Conservation (phyloP, 2,113 vertebrate species). For the Lonchura striata region DNA sequence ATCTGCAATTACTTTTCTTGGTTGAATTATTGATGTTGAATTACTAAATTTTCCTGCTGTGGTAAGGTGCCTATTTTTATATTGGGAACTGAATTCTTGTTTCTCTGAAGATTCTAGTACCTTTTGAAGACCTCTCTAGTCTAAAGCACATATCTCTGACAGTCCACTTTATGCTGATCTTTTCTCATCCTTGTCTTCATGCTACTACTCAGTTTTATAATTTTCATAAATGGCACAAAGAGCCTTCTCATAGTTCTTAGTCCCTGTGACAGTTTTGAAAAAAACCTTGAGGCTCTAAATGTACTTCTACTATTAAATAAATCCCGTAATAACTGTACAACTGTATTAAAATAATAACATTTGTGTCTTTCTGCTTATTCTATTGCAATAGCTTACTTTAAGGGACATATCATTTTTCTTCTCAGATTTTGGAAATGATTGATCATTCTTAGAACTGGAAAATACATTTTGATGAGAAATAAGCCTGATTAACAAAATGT, state of each 20-base stretch:
- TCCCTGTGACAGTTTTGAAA: background rate
- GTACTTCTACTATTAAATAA: background rate
- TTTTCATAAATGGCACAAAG: background rate
- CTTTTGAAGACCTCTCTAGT: background rate
- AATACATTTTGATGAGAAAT: background rate
- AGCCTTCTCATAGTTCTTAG: background rate
- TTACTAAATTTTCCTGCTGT: background rate
- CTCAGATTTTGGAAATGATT: background rate
- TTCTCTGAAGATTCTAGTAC: background rate
- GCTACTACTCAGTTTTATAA: background rate
- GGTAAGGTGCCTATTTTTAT: background rate
- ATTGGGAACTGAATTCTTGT: background rate
- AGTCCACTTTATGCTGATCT: background rate
- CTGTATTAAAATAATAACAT: background rate
- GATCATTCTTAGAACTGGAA: background rate
- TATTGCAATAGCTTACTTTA: background rate
- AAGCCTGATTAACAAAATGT: background rate
- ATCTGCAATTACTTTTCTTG: background rate
- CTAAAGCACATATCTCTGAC: background rate
- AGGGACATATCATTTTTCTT: background rate
- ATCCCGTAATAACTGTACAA: background rate
- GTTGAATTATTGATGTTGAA: background rate
- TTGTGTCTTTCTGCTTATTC: background rate
- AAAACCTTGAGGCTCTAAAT: background rate
- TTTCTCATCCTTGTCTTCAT: background rate